These are phyloP conservation scores for Phyllotis vaccarum DNA, from an alignment of 2,797 vertebrate genomes.

Conservation along the genomic window DNA sequence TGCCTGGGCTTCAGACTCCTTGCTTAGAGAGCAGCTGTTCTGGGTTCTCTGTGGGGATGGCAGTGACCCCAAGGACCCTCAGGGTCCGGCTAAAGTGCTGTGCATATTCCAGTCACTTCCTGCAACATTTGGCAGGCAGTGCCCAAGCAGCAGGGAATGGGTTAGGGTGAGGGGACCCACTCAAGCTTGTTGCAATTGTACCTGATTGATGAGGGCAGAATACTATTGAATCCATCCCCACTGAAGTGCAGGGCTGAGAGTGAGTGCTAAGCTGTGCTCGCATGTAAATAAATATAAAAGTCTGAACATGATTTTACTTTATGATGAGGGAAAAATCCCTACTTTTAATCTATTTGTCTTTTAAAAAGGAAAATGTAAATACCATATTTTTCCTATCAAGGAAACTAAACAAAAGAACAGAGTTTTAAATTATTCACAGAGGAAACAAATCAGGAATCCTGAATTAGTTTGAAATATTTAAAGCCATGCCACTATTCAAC, in stretches of 20 bases:
- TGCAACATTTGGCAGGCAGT: constrained; percentile 85
- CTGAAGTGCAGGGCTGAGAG: constrained; percentile 34
- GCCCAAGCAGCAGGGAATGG: constrained; percentile 78
- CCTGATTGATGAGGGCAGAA: constrained; percentile 81
- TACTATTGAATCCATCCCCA: constrained; percentile 73
- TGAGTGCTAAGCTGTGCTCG: neutral
- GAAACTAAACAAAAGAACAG: constrained; percentile 71
- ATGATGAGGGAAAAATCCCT: neutral
- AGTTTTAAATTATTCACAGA: constrained; percentile 65
- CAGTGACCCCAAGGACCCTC: constrained; percentile 62
- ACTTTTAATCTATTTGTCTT: constrained; percentile 22
- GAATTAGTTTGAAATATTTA: constrained; percentile 61
- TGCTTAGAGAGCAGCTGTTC: constrained; percentile 81
- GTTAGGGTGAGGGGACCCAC: constrained; percentile 77
- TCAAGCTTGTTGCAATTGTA: constrained; percentile 81
- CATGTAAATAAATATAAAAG: neutral
- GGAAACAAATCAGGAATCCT: constrained; percentile 58
- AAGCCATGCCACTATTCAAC: neutral
- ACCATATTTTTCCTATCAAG: constrained; percentile 54
- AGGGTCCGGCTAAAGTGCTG: constrained; percentile 66
- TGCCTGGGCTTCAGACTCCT: constrained; percentile 66
- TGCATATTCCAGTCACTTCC: constrained; percentile 75
- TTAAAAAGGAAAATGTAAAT: constrained; percentile 75
- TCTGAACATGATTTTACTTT: constrained; percentile 56
- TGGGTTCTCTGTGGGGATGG: constrained; percentile 68